Evolutionary conservation across 2,113 vertebrate species (phyloP), one percentile per base, ranked within the genome.

Genomic region (Canis aureus): DNA sequence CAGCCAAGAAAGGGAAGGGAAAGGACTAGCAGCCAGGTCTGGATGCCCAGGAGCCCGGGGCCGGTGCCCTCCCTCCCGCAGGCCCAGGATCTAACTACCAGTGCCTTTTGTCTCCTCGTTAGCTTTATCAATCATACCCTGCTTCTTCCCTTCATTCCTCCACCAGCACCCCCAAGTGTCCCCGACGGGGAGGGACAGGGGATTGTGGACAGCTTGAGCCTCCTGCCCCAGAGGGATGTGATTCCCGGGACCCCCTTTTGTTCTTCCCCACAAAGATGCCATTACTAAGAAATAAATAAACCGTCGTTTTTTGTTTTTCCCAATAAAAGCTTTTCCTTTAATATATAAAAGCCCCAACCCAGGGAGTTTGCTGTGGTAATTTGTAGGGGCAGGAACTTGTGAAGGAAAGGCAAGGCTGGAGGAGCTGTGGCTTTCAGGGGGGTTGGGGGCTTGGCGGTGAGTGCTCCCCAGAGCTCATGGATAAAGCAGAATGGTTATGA

Each of bases 1-100:
- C 99, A 99, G 99, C 99, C 96, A 99, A 99, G 97, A 99, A 99
- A 97, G 99, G 99, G 96, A 99, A 99, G 84, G 99, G 99, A 78
- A 99, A 99, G 97, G 99, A 99, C 91, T 99, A 99, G 95, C 94
- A 11, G 0, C 93, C 94, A 20, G 51, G 85, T 29, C 73, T 59
- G 73, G 88, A 89, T 59, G 60, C 93, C 91, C 6, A 22, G 69
- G 89, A 62, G 91, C 93, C 89, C 76, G 29, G 57, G 69, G 35
- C 88, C n/a, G 11, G 3, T 4, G 2, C 12, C 79, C 32, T n/a
- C 23, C 84, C 67, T 67, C 62, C 74, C 35, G 0, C 74, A 3
- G 29, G 74, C 87, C 86, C 67, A 27, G 23, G 80, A 85, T 25
- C 0, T 12, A 38, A 89, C 97, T 84, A 87, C 94, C 92, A 49